Evolutionary conservation across 2,888 invertebrate species (phyloP).

Genomic region (Leucozona laternaria): DNA sequence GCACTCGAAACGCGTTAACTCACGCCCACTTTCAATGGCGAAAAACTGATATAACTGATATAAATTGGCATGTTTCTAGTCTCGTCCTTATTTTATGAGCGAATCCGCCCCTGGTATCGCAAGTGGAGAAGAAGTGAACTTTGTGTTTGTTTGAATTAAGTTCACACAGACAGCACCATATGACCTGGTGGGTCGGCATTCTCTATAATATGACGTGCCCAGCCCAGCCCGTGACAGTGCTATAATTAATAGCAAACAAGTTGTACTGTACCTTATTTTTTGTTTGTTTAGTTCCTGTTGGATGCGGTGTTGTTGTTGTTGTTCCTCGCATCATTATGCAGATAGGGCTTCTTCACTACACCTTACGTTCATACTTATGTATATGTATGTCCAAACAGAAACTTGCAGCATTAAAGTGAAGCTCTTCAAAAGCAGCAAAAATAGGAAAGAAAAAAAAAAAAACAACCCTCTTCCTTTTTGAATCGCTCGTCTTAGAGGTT

Average conservation of each 20-base stretch:
- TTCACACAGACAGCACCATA: constrained; percentile 65
- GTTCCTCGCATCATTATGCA: constrained; percentile 54
- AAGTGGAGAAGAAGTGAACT: neutral
- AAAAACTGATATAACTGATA: too few species aligned
- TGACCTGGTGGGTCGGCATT: constrained; percentile 50
- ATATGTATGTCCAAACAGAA: constrained; percentile 21
- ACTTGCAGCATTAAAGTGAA: constrained; percentile 3
- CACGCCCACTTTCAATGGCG: too few species aligned
- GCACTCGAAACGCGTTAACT: too few species aligned
- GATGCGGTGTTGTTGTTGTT: constrained; percentile 44
- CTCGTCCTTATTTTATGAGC: too few species aligned
- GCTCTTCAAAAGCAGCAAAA: constrained; percentile 1
- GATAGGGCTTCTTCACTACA: constrained; percentile 36
- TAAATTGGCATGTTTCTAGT: too few species aligned
- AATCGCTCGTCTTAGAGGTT: constrained; percentile 26
- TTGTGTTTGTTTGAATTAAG: constrained; percentile 55
- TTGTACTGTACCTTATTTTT: constrained; percentile 43
- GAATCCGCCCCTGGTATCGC: neutral
- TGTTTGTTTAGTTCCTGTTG: constrained; percentile 46
- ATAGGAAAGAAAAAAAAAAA: neutral
- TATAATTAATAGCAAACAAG: constrained; percentile 73
- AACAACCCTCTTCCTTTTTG: neutral
- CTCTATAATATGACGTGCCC: neutral
- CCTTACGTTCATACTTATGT: constrained; percentile 1
- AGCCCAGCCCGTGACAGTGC: constrained; percentile 27